Evolutionary conservation across 2,113 vertebrate genomes (phyloP), one percentile per base, ranked within the genome.

Genomic region (Poeciliopsis prolifica): DNA sequence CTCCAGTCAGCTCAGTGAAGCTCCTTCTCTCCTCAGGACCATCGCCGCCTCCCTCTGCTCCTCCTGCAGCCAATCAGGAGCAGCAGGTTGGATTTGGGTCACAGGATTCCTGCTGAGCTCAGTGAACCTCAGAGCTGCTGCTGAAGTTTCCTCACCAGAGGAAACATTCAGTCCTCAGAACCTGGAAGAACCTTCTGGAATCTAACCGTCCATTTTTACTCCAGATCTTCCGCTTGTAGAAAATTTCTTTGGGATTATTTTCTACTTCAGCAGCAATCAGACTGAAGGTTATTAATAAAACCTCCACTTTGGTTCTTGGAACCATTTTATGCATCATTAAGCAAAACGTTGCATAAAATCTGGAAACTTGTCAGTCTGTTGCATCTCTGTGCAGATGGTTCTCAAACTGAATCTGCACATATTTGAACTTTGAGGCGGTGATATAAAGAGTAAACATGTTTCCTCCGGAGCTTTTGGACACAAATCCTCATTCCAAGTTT

Each of bases 31-130:
- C 51, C 51, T 54, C 51, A n/a, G 15, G 61, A 30, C 24, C 30
- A 33, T 35, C 65, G 14, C 22, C 15, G 40, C 30, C 1, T 35
- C 29, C 81, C 33, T 64, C 42, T 73, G 48, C 71, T 69, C 29
- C 2, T 37, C 61, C 72, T 15, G 5, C 75, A 81, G 82, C 86
- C 88, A 87, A 83, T 88, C 80, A 69, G 68, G 6, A 64, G 77
- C 81, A 85, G 78, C 75, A 75, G 58, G 75, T 75, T 74, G 74
- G 84, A 88, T 88, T 81, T 88, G 85, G 88, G 88, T 90, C 88
- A 87, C 82, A 77, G 84, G 82, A 88, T 75, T 84, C 86, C 76
- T 54, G 67, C 73, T 89, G 44, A 48, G 44, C 44, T 48, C 17
- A 1, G 44, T 48, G 44, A 48, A 17, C 15, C 44, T 48, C 44